phyloP scores from a whole-genome alignment of 2,113 vertebrate species.

The Piprites chloris region DNA sequence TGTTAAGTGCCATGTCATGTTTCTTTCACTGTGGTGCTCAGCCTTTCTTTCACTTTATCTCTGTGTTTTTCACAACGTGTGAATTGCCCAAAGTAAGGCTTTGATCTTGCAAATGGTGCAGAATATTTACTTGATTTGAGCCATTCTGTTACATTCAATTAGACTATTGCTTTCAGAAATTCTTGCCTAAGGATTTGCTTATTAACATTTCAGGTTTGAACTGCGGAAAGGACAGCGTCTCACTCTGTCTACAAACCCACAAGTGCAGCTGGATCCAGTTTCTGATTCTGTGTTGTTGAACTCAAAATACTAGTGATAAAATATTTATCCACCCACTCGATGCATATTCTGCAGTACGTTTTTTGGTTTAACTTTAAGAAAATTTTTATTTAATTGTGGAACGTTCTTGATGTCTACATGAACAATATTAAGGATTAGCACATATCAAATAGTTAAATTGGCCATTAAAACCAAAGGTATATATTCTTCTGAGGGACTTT shows the following conservation, averaged over 20 bases:
- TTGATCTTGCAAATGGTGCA: not conserved
- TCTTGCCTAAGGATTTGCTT: not conserved
- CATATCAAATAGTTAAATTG: not conserved
- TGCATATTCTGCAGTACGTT: not conserved
- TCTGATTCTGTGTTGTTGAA: not conserved
- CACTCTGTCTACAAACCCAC: not conserved
- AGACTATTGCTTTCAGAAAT: not conserved
- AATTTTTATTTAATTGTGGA: rapidly evolving
- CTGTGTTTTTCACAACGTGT: not conserved
- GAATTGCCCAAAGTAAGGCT: not conserved
- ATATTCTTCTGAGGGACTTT: not conserved
- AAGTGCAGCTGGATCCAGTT: not conserved
- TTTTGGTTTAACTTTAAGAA: not conserved
- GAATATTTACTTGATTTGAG: not conserved
- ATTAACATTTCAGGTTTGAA: not conserved
- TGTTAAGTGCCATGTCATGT: not conserved
- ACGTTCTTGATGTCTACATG: not conserved
- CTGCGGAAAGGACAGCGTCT: not conserved
- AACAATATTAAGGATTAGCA: not conserved
- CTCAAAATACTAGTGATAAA: not conserved
- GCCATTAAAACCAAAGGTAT: not conserved
- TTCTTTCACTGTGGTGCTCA: not conserved
- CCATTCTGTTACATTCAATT: not conserved
- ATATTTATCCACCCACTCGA: not conserved
- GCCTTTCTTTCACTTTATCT: not conserved